Percentiles rank a stretch among this genome's conserved stretches.
Evolutionary conservation across 1,140 invertebrate genomes (phyloP).

Genomic region (Thereuonema tuberculata): DNA sequence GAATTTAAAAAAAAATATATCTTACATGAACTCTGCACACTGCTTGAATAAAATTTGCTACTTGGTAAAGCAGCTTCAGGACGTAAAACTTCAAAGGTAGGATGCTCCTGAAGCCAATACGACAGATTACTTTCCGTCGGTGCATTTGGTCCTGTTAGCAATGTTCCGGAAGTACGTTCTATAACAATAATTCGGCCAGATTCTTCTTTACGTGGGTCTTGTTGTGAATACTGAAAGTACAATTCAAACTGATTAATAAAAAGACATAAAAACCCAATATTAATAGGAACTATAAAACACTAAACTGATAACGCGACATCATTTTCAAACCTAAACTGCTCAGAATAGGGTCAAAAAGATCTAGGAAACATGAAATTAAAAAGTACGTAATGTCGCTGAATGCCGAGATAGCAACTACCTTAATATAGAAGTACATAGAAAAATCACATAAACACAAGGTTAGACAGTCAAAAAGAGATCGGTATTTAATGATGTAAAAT

Average conservation of each 20-base stretch:
- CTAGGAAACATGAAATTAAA: neutral
- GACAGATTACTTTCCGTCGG: conserved; percentile 61
- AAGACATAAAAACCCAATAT: neutral
- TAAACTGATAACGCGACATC: neutral
- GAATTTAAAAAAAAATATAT: no score
- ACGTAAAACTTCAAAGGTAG: conserved; percentile 54
- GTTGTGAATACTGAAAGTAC: neutral
- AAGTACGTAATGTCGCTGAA: neutral
- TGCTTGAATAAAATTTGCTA: neutral
- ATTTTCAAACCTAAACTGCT: no score
- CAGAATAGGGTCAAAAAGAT: no score
- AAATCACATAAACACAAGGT: no score
- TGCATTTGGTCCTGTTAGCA: conserved; percentile 55
- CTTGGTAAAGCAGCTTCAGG: neutral
- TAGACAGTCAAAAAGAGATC: no score
- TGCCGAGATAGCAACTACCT: no score
- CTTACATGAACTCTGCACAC: no score
- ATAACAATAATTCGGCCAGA: conserved; percentile 48
- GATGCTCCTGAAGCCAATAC: conserved; percentile 70
- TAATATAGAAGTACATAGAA: no score
- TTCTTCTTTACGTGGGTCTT: neutral
- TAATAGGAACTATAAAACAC: neutral
- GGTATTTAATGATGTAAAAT: no score
- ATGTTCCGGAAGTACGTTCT: conserved; percentile 58
- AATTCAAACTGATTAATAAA: neutral